Evolutionary conservation across 1,140 invertebrate genomes (phyloP).

Genomic region (Trissolcus basalis): DNA sequence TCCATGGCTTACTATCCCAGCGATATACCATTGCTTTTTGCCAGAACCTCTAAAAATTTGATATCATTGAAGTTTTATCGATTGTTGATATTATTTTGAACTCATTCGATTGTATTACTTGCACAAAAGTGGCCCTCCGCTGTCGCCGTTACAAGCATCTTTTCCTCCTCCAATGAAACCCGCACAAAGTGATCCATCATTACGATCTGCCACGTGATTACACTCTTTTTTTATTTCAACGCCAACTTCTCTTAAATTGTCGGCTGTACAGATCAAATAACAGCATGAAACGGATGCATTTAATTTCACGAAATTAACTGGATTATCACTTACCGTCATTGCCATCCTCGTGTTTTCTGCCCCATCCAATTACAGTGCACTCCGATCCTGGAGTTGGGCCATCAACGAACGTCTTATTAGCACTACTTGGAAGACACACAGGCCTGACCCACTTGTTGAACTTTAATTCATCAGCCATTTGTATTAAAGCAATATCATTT

Average conservation of each 20-base stretch:
- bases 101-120: conserved; percentile 64
- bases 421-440: conserved; percentile 80
- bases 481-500: conserved; percentile 87
- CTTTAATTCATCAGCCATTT: conserved; percentile 80
- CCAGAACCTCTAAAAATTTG: conserved; percentile 5
- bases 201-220: conserved; percentile 78
- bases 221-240: conserved; percentile 80
- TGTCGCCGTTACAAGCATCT: conserved; percentile 89
- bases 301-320: not conserved
- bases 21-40: conserved; percentile 78
- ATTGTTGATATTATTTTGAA: too few species aligned
- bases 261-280: conserved; percentile 73
- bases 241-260: conserved; percentile 83
- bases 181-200: conserved; percentile 84
- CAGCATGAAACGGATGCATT: conserved; percentile 9
- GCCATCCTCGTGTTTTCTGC: conserved; percentile 82
- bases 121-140: conserved; percentile 87
- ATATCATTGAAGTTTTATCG: not conserved
- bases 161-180: conserved; percentile 83
- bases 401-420: conserved; percentile 74
- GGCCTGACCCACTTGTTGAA: conserved; percentile 88
- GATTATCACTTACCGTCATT: conserved; percentile 79
- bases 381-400: conserved; percentile 79
- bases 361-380: conserved; percentile 88
- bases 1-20: conserved; percentile 87